These are phyloP conservation scores for Helobdella robusta DNA, from an alignment of 2,888 invertebrate species.

Conservation along the genomic window DNA sequence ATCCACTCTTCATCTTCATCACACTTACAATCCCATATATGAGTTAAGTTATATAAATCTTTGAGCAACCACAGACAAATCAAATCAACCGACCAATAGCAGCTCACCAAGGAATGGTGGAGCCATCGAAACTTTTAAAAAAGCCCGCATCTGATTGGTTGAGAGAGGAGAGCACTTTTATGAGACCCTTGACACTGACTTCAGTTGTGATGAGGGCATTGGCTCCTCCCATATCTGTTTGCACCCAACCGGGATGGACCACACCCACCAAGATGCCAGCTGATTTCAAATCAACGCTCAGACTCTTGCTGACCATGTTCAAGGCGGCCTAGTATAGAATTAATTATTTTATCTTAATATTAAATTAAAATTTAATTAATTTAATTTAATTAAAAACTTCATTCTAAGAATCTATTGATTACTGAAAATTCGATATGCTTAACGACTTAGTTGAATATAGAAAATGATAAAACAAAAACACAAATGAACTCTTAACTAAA, in stretches of 20 bases:
- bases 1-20: too few relatives aligned
- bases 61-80: too few relatives aligned
- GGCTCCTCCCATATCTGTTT: slow-evolving; percentile 76
- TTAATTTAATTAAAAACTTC: too few relatives aligned
- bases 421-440: too few relatives aligned
- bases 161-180: slow-evolving; percentile 56
- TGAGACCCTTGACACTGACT: slow-evolving; percentile 59
- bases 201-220: slow-evolving; percentile 67
- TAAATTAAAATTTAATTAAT: background rate
- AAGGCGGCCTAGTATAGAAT: slow-evolving; percentile 60
- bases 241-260: slow-evolving; percentile 85
- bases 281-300: slow-evolving; percentile 69
- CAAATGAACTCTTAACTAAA: too few relatives aligned
- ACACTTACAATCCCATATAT: too few relatives aligned
- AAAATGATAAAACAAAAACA: too few relatives aligned
- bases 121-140: slow-evolving; percentile 24
- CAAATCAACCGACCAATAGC: background rate
- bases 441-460: too few relatives aligned
- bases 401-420: too few relatives aligned
- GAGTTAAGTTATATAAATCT: too few relatives aligned
- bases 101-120: slow-evolving; percentile 19
- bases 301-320: slow-evolving; percentile 74
- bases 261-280: slow-evolving; percentile 64
- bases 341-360: background rate
- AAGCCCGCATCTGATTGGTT: slow-evolving; percentile 16